Evolutionary conservation across 1,140 invertebrate genomes (phyloP).

Genomic region (Leptonema lineaticorne): DNA sequence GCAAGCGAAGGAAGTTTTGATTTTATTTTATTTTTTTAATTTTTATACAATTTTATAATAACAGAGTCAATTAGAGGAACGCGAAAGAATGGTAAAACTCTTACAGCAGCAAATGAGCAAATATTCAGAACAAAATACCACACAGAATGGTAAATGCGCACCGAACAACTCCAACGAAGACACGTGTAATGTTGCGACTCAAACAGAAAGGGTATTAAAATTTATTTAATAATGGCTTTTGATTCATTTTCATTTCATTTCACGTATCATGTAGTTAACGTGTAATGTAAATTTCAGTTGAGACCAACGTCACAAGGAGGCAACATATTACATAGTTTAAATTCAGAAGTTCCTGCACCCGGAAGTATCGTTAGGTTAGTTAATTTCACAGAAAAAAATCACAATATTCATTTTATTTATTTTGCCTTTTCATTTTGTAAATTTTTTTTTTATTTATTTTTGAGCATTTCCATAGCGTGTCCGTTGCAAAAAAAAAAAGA

Average conservation of each 20-base stretch:
- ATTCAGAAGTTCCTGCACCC: constrained; percentile 25
- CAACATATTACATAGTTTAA: constrained; percentile 33
- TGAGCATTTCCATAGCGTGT: neutral
- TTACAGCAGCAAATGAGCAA: constrained; percentile 56
- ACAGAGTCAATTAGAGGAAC: constrained; percentile 56
- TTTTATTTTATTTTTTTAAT: too few relatives aligned
- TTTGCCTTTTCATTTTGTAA: constrained; percentile 1
- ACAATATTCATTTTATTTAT: neutral
- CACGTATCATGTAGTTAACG: neutral
- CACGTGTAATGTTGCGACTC: constrained; percentile 56
- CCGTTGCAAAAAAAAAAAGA: neutral
- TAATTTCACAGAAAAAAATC: neutral
- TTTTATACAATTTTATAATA: constrained; percentile 18
- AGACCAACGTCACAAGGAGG: constrained; percentile 38
- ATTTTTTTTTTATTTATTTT: constrained; percentile 4
- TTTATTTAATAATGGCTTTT: neutral
- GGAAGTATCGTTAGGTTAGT: constrained; percentile 38
- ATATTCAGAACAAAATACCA: constrained; percentile 35
- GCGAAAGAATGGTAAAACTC: constrained; percentile 54
- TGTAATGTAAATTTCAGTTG: constrained; percentile 32
- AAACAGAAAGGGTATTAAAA: constrained; percentile 52
- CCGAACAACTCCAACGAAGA: constrained; percentile 50
- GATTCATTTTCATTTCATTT: neutral
- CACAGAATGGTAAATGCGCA: constrained; percentile 41
- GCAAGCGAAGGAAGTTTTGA: too few relatives aligned